Conservation (phyloP, 1,140 invertebrate species). For the Drosophila suzukii region DNA sequence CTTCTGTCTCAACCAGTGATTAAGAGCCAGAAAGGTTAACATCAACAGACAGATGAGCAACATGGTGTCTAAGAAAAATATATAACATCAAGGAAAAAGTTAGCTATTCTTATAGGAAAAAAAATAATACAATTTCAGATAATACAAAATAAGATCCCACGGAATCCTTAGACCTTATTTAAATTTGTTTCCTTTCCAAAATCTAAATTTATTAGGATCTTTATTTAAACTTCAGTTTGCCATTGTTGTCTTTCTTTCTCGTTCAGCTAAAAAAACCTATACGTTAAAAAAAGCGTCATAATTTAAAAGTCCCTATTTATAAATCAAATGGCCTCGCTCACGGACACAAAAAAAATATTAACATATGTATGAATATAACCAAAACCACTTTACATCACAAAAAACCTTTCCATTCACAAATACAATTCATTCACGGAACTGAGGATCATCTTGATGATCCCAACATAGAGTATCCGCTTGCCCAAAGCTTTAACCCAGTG, state of each 20-base stretch:
- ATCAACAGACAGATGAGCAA: conserved; percentile 27
- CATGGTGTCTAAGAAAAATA: not conserved
- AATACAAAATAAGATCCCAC: no score
- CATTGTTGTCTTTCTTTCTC: no score
- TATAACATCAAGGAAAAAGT: not conserved
- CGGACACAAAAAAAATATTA: not conserved
- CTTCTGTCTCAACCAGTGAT: conserved; percentile 38
- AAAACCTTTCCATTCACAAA: conserved; percentile 10
- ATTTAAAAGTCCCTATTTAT: conserved; percentile 2
- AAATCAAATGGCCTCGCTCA: conserved; percentile 11
- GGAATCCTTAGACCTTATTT: no score
- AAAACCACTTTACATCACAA: conserved; percentile 23
- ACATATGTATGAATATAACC: conserved; percentile 6
- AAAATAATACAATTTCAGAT: no score
- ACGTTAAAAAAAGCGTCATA: no score
- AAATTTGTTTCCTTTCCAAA: no score
- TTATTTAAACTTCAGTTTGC: no score
- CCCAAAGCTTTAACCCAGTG: conserved; percentile 16
- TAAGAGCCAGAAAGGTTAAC: conserved; percentile 9
- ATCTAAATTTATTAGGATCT: no score
- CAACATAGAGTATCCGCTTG: not conserved
- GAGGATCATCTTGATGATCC: conserved; percentile 40
- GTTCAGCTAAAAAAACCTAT: no score
- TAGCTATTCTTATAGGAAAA: no score
- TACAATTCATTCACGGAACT: conserved; percentile 26